Evolutionary conservation across 2,113 vertebrate species (phyloP).

Genomic region (Mus spicilegus): DNA sequence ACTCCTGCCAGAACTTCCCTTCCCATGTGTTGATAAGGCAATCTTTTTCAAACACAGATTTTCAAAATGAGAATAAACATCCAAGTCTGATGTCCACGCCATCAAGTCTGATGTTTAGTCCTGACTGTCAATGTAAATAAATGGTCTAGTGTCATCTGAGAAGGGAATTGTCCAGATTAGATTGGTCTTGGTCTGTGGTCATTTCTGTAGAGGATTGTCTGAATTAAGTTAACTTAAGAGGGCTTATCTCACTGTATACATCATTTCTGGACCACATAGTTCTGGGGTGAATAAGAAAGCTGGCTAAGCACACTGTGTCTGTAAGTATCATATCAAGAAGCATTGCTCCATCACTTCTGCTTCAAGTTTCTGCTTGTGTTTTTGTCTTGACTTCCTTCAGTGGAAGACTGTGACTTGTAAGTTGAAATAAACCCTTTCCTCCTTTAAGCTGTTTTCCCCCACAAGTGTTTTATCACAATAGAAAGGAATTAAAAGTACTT

Average conservation of each 20-base stretch:
- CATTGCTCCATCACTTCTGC: neutral
- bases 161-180: neutral
- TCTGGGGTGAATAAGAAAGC: neutral
- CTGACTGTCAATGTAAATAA: neutral
- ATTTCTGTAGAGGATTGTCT: neutral
- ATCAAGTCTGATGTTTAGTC: neutral
- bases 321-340: neutral
- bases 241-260: no score
- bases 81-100: no score
- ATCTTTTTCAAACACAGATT: neutral
- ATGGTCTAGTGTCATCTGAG: neutral
- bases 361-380: neutral
- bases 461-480: neutral
- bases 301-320: neutral
- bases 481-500: neutral
- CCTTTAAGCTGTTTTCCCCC: neutral
- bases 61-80: neutral
- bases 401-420: no score
- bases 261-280: neutral
- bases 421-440: no score
- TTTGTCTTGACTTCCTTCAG: neutral
- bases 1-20: neutral
- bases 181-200: neutral
- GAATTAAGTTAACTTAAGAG: neutral
- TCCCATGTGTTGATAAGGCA: neutral